Percentiles rank a stretch among this genome's conserved stretches.
Conservation (phyloP, 2,113 vertebrate genomes). For the Poecilia latipinna region DNA sequence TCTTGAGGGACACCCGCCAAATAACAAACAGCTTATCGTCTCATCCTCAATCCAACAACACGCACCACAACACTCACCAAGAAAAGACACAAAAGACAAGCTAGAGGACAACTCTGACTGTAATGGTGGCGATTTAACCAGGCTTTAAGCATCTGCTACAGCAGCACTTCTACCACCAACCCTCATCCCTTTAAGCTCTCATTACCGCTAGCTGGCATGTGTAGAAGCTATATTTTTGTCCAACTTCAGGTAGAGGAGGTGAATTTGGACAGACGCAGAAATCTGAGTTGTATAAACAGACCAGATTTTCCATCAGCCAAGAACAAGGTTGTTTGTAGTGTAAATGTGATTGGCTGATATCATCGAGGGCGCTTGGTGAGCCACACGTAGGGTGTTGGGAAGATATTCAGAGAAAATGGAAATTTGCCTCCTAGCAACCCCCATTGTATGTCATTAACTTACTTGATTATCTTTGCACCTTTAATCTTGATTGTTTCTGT, state of each 20-base stretch:
- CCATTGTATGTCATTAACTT: constrained; percentile 60
- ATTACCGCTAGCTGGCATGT: constrained; percentile 44
- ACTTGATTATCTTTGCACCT: constrained; percentile 73
- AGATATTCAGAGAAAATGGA: constrained; percentile 51
- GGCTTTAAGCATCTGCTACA: constrained; percentile 80
- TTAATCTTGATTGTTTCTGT: constrained; percentile 74
- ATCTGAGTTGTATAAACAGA: neutral
- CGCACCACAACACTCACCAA: constrained; percentile 17
- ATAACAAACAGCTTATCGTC: constrained; percentile 33
- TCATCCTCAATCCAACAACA: constrained; percentile 35
- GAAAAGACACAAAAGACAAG: constrained; percentile 39
- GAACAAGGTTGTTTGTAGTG: constrained; percentile 26
- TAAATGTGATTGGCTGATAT: constrained; percentile 30
- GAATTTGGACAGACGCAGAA: constrained; percentile 11
- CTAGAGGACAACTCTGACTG: constrained; percentile 35
- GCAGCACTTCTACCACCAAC: constrained; percentile 57
- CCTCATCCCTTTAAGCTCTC: constrained; percentile 73
- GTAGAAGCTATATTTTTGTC: constrained; percentile 35
- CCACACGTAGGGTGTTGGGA: constrained; percentile 60
- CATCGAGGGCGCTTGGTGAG: constrained; percentile 67
- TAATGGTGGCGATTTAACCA: constrained; percentile 84
- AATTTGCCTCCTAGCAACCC: constrained; percentile 49
- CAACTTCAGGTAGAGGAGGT: constrained; percentile 6
- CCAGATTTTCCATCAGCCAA: constrained; percentile 8
- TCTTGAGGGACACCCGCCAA: constrained; percentile 45